Percentiles rank a stretch among this genome's conserved stretches.
These are phyloP conservation scores for Pollenia griseotomentosa DNA, from an alignment of 2,888 invertebrate genomes.

Conservation along the genomic window DNA sequence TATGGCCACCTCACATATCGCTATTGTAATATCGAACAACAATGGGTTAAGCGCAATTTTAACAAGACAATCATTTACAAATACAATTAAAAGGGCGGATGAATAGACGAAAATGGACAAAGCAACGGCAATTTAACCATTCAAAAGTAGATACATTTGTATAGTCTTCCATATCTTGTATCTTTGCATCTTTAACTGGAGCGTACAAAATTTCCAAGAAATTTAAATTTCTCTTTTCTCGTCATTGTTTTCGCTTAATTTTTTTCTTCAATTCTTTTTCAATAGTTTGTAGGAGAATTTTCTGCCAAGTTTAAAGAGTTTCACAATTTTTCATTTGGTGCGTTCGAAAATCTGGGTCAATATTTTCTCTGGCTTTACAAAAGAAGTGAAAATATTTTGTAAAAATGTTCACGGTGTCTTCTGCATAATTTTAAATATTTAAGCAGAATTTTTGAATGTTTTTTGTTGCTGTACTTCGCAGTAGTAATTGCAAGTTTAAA, in stretches of 20 bases:
- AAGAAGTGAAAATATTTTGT: conserved; percentile 25
- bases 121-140: not conserved
- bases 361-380: conserved; percentile 46
- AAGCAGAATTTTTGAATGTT: not conserved
- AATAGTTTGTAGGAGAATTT: not conserved
- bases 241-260: not conserved
- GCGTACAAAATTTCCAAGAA: conserved; percentile 72
- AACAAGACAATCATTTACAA: not conserved
- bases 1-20: not conserved
- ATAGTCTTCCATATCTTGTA: not conserved
- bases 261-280: conserved; percentile 68
- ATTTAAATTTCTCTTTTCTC: conserved; percentile 63
- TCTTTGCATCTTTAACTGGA: conserved; percentile 60
- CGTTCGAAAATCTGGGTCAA: conserved; percentile 66
- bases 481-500: not conserved
- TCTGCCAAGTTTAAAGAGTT: not conserved
- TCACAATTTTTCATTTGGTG: conserved; percentile 43
- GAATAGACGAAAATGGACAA: not conserved
- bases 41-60: not conserved
- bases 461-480: not conserved
- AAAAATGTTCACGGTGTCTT: conserved; percentile 38
- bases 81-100: not conserved
- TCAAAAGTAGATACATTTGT: not conserved
- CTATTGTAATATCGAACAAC: not conserved
- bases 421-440: conserved; percentile 20